These are phyloP conservation scores for Varanus salvator DNA, from an alignment of 2,113 vertebrate genomes.

Conservation along the genomic window DNA sequence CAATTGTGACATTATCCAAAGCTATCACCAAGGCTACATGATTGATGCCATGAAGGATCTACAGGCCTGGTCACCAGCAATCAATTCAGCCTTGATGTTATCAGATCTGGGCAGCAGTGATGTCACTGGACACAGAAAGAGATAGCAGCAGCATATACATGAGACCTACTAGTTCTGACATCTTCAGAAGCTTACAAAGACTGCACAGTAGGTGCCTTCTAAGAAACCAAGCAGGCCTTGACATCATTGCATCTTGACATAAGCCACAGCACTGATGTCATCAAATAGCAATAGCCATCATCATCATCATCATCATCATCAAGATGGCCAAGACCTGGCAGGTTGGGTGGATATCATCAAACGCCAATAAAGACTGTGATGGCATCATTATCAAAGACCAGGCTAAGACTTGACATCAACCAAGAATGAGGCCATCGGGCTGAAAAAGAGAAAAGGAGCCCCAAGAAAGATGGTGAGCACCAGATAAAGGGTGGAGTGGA, in stretches of 20 bases:
- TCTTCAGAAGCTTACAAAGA: constrained; percentile 3
- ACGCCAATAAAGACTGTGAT: constrained; percentile 20
- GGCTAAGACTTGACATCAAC: constrained; percentile 11
- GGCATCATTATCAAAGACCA: constrained; percentile 22
- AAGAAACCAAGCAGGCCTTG: constrained; percentile 1
- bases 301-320: not conserved
- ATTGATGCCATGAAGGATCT: constrained; percentile 4
- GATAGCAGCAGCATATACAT: not conserved
- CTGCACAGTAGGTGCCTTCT: not conserved
- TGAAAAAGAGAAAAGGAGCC: constrained; percentile 16
- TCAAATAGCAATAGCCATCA: not conserved
- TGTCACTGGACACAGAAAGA: constrained; percentile 2
- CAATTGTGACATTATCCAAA: constrained; percentile 3
- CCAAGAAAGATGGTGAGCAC: constrained; percentile 40
- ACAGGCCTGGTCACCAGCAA: constrained; percentile 2
- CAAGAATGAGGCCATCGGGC: constrained; percentile 24
- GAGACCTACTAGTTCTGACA: constrained; percentile 7
- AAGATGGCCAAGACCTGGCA: constrained; percentile 21
- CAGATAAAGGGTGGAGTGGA: constrained; percentile 26
- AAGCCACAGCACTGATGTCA: not conserved
- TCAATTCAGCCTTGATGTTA: not conserved
- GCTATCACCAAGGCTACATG: constrained; percentile 10
- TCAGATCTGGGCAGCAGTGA: constrained; percentile 3
- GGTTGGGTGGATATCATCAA: constrained; percentile 3
- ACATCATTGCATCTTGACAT: not conserved